Evolutionary conservation across 1,140 invertebrate genomes (phyloP).

Genomic region (Zaprionus vittiger): DNA sequence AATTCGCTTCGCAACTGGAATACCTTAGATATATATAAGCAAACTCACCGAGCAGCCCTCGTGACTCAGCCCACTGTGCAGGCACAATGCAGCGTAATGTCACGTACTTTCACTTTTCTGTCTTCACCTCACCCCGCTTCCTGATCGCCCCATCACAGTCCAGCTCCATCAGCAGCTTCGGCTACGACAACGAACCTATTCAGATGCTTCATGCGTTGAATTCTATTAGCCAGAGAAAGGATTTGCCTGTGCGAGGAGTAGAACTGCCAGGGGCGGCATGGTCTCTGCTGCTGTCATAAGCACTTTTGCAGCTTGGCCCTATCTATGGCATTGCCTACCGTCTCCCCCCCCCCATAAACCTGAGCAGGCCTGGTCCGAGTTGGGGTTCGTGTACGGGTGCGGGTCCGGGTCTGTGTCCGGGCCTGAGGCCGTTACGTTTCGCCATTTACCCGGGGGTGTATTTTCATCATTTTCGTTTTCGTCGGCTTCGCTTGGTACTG

Average conservation of each 20-base stretch:
- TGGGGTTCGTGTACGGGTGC: neutral
- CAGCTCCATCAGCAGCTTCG: neutral
- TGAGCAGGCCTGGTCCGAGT: slow-evolving; percentile 4
- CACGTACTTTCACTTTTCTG: slow-evolving; percentile 80
- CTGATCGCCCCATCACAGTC: neutral
- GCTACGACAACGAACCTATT: slow-evolving; percentile 77
- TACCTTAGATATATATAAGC: neutral
- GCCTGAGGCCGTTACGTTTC: slow-evolving; percentile 56
- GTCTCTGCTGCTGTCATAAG: slow-evolving; percentile 70
- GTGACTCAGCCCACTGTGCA: neutral
- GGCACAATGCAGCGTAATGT: slow-evolving; percentile 62
- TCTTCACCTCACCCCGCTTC: slow-evolving; percentile 11
- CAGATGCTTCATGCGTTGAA: slow-evolving; percentile 80
- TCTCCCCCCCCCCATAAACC: neutral
- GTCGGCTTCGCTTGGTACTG: slow-evolving; percentile 33
- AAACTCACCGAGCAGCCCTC: slow-evolving; percentile 47
- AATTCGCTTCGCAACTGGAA: neutral
- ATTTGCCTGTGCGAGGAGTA: slow-evolving; percentile 50
- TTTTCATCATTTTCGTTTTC: slow-evolving; percentile 76
- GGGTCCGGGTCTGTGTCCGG: slow-evolving; percentile 13
- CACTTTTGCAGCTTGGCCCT: slow-evolving; percentile 66
- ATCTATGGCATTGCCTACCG: slow-evolving; percentile 32
- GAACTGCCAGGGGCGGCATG: neutral
- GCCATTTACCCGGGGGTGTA: slow-evolving; percentile 73
- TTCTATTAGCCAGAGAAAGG: slow-evolving; percentile 80